phyloP scores from a whole-genome alignment of 1,140 invertebrate species.

The Geopemphigus sp. region DNA sequence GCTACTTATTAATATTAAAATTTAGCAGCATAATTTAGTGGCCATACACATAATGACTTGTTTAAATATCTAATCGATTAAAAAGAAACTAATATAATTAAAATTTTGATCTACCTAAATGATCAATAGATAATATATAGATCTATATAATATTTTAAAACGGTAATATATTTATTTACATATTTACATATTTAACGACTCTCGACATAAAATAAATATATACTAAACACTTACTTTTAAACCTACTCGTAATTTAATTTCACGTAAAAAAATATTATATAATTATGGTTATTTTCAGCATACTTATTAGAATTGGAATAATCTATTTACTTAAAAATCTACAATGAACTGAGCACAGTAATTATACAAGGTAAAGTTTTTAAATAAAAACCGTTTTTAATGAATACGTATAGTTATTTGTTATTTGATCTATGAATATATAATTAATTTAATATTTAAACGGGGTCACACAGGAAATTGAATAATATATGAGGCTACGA shows the following conservation, averaged over 20 bases:
- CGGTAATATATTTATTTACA: too few species aligned
- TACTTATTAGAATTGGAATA: not conserved
- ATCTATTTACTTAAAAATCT: not conserved
- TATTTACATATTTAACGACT: too few species aligned
- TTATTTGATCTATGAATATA: too few species aligned
- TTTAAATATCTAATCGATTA: too few species aligned
- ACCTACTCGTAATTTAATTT: not conserved
- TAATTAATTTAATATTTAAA: not conserved
- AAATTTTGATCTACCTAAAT: too few species aligned
- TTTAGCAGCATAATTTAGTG: too few species aligned
- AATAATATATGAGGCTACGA: not conserved
- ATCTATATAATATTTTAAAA: too few species aligned
- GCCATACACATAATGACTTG: too few species aligned
- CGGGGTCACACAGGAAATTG: not conserved
- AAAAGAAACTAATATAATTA: too few species aligned
- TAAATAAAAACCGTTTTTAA: not conserved
- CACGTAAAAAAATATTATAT: not conserved
- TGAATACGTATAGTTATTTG: not conserved
- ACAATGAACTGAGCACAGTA: not conserved
- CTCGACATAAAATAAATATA: not conserved
- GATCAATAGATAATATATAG: too few species aligned
- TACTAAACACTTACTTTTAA: not conserved
- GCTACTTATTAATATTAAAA: too few species aligned
- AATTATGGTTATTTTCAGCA: not conserved
- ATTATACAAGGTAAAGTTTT: not conserved